phyloP scores from a whole-genome alignment of 2,797 vertebrate genomes.

The Graptemys geographica region DNA sequence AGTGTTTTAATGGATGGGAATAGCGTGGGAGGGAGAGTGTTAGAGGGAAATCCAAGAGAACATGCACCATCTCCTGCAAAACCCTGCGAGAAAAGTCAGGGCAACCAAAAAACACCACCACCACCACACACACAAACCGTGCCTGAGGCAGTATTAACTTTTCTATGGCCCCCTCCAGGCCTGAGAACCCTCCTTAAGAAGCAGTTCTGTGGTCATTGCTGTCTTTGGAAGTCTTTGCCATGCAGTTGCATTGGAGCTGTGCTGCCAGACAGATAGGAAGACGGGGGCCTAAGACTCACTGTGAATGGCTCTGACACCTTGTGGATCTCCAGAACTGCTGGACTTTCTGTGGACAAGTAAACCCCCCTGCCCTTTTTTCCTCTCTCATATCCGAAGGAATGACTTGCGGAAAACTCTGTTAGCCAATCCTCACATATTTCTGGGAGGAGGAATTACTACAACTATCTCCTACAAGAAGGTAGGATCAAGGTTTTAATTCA shows the following conservation, averaged over 20 bases:
- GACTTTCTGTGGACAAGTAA: background rate
- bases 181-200: background rate
- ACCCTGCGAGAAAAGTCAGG: too few relatives aligned
- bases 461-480: background rate
- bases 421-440: background rate
- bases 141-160: background rate
- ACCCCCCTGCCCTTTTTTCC: background rate
- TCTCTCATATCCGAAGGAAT: background rate
- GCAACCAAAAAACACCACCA: background rate
- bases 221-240: background rate
- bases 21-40: background rate
- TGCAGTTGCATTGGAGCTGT: background rate
- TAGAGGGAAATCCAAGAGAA: background rate
- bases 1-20: background rate
- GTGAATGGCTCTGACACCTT: background rate
- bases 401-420: background rate
- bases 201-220: background rate
- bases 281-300: background rate
- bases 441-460: too few relatives aligned
- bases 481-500: background rate
- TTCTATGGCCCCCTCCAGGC: background rate
- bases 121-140: too few relatives aligned
- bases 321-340: background rate
- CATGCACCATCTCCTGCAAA: background rate
- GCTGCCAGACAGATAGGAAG: background rate